Evolutionary conservation across 2,797 vertebrate genomes (phyloP).

Genomic region (Sciaenops ocellatus): DNA sequence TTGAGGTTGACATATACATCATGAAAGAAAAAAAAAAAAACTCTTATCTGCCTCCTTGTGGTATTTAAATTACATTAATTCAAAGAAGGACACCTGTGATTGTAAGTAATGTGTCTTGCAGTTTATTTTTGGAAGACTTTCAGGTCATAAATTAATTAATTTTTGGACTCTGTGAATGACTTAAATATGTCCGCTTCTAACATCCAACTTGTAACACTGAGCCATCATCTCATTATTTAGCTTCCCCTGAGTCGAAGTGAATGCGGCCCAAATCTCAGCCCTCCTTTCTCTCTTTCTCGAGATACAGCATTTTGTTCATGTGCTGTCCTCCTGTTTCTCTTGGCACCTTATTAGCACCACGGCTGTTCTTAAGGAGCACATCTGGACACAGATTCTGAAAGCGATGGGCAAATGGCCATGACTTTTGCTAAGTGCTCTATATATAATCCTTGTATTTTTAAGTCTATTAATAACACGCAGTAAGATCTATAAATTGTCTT

Average conservation of each 20-base stretch:
- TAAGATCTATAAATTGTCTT: slow-evolving; percentile 39
- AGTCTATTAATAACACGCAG: slow-evolving; percentile 39
- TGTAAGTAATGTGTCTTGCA: neutral
- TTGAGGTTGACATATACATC: neutral
- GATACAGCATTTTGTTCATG: slow-evolving; percentile 65
- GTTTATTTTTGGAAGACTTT: neutral
- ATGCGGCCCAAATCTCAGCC: slow-evolving; percentile 19
- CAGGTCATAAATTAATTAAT: neutral
- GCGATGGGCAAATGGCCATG: slow-evolving; percentile 65
- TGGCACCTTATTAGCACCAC: slow-evolving; percentile 80
- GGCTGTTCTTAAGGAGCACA: slow-evolving; percentile 69
- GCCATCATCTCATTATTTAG: slow-evolving; percentile 18
- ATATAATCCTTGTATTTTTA: slow-evolving; percentile 65
- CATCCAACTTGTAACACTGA: slow-evolving; percentile 3
- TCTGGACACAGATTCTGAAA: slow-evolving; percentile 73
- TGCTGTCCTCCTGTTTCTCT: slow-evolving; percentile 79
- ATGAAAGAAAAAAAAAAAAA: neutral
- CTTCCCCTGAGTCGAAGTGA: slow-evolving; percentile 12
- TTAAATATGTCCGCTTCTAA: neutral
- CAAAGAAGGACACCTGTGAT: neutral
- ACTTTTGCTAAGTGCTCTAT: slow-evolving; percentile 67
- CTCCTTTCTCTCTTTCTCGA: slow-evolving; percentile 48
- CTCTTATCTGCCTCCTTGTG: neutral
- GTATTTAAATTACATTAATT: slow-evolving; percentile 4
- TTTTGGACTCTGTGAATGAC: neutral